These are phyloP conservation scores for Drosophila setifemur DNA, from an alignment of 1,140 invertebrate species.

Conservation along the genomic window DNA sequence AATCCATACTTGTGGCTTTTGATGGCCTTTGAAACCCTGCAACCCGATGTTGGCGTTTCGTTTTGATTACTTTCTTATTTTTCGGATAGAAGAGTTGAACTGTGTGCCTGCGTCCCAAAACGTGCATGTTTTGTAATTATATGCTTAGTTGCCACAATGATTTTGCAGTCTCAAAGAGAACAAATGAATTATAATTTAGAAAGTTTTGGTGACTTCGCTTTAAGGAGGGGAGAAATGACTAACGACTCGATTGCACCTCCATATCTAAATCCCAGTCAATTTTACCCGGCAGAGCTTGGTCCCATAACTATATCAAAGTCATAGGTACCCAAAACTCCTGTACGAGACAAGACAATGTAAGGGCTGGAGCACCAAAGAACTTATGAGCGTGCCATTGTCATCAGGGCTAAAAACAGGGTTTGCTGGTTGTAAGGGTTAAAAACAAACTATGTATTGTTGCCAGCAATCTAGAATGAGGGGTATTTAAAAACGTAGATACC, in stretches of 20 bases:
- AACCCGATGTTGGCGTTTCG: not conserved
- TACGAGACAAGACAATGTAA: not conserved
- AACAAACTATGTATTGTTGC: constrained; percentile 9
- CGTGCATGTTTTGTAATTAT: too few relatives aligned
- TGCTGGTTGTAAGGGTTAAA: constrained; percentile 20
- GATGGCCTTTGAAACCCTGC: not conserved
- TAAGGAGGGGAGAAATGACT: too few relatives aligned
- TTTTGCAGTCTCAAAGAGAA: too few relatives aligned
- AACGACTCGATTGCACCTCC: too few relatives aligned
- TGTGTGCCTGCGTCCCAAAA: too few relatives aligned
- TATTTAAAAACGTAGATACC: constrained; percentile 27
- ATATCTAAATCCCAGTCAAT: too few relatives aligned
- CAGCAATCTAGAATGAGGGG: constrained; percentile 24
- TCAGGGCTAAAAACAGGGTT: constrained; percentile 7
- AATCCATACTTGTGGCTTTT: not conserved
- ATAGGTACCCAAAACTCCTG: not conserved
- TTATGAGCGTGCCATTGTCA: constrained; percentile 6
- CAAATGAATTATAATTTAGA: too few relatives aligned
- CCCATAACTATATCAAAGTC: too few relatives aligned
- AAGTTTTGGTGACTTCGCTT: too few relatives aligned
- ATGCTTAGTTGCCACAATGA: too few relatives aligned
- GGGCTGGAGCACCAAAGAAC: not conserved
- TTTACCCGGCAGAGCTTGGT: not conserved
- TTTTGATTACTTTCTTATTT: not conserved
- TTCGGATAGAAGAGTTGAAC: not conserved